Conservation (phyloP, 2,888 invertebrate genomes). For the Sipha maydis region DNA sequence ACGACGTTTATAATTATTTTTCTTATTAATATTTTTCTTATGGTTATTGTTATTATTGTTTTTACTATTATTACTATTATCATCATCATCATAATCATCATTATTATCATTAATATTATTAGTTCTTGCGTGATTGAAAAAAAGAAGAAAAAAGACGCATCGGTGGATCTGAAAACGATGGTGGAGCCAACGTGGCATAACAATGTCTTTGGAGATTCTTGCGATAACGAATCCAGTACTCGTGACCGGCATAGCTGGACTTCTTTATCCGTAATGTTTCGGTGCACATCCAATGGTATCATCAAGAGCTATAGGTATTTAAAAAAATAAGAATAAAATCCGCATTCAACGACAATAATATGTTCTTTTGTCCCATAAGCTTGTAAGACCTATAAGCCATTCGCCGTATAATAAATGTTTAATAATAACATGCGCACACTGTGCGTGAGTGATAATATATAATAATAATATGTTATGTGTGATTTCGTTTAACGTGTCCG, state of each 20-base stretch:
- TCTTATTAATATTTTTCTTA: too few relatives aligned
- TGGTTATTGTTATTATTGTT: too few relatives aligned
- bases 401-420: too few relatives aligned
- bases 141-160: neutral
- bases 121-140: neutral
- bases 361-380: constrained; percentile 11
- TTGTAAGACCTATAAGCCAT: neutral
- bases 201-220: constrained; percentile 29
- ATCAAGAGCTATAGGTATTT: neutral
- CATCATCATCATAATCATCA: too few relatives aligned
- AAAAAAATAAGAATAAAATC: constrained; percentile 1
- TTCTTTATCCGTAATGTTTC: constrained; percentile 38
- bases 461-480: too few relatives aligned
- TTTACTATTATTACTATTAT: too few relatives aligned
- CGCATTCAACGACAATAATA: constrained; percentile 22
- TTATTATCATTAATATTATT: too few relatives aligned
- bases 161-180: neutral
- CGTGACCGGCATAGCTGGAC: constrained; percentile 50
- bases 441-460: too few relatives aligned
- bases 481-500: neutral
- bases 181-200: constrained; percentile 17
- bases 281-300: neutral
- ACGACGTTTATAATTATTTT: neutral
- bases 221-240: constrained; percentile 43
- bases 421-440: too few relatives aligned